phyloP scores from a whole-genome alignment of 2,113 vertebrate genomes.

The Paedocypris sp. region DNA sequence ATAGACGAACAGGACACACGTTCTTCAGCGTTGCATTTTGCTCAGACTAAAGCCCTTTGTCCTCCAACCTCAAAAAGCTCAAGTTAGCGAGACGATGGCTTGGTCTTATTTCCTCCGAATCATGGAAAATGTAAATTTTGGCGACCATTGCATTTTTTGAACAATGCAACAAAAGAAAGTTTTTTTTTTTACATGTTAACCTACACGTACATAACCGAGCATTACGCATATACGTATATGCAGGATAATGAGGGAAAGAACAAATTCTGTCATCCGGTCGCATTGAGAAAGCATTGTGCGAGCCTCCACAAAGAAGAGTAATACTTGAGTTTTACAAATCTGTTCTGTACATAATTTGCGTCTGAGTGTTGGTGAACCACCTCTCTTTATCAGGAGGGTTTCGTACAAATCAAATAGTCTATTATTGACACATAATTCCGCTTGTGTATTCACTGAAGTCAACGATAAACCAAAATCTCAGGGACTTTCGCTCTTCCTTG shows the following conservation, averaged over 20 bases:
- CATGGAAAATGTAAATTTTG: slow-evolving; percentile 45
- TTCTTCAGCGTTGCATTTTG: slow-evolving; percentile 34
- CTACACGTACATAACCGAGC: slow-evolving; percentile 64
- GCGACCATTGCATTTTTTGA: slow-evolving; percentile 53
- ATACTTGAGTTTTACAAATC: slow-evolving; percentile 69
- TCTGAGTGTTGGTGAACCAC: slow-evolving; percentile 28
- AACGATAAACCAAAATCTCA: slow-evolving; percentile 23
- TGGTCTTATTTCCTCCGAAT: slow-evolving; percentile 37
- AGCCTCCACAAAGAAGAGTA: slow-evolving; percentile 71
- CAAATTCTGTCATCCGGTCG: slow-evolving; percentile 62
- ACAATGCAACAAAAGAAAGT: slow-evolving; percentile 63
- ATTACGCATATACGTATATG: slow-evolving; percentile 69
- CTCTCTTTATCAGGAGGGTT: slow-evolving; percentile 27
- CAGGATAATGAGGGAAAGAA: slow-evolving; percentile 49
- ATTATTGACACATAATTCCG: slow-evolving; percentile 69
- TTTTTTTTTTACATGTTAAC: slow-evolving; percentile 51
- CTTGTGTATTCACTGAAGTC: slow-evolving; percentile 44
- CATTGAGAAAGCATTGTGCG: slow-evolving; percentile 74
- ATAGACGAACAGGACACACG: slow-evolving; percentile 46
- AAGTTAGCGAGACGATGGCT: slow-evolving; percentile 40
- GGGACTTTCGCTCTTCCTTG: background rate
- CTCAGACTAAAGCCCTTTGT: slow-evolving; percentile 53
- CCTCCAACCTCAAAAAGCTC: slow-evolving; percentile 45
- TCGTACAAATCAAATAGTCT: slow-evolving; percentile 57
- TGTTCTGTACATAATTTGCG: slow-evolving; percentile 68